Evolutionary conservation across 2,113 vertebrate genomes (phyloP).

Genomic region (Eidolon helvum): DNA sequence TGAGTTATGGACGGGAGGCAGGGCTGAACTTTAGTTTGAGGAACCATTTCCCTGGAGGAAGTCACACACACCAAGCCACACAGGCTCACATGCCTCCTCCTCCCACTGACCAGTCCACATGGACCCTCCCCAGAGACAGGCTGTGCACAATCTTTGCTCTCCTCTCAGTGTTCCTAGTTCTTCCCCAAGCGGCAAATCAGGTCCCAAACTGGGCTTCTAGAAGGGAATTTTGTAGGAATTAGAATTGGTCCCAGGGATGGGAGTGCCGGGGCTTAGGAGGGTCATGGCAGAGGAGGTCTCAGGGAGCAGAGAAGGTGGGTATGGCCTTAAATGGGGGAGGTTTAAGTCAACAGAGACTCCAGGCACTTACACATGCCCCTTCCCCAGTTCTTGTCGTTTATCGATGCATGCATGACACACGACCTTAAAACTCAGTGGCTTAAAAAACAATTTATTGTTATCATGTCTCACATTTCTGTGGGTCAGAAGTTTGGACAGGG

Average conservation of each 20-base stretch:
- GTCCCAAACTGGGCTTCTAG: not conserved
- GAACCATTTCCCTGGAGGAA: not conserved
- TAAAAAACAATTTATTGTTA: not conserved
- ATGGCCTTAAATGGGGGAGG: not conserved
- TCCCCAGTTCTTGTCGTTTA: not conserved
- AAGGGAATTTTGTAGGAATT: not conserved
- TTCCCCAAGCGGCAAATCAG: not conserved
- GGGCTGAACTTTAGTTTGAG: not conserved
- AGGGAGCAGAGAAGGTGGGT: not conserved
- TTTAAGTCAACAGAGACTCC: not conserved
- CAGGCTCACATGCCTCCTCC: too few species aligned
- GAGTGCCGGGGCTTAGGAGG: not conserved
- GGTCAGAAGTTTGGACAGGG: not conserved
- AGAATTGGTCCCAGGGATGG: not conserved
- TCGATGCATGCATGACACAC: too few species aligned
- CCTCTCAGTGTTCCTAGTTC: not conserved
- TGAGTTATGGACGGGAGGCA: not conserved
- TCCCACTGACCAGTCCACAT: not conserved
- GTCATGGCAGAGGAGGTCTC: not conserved
- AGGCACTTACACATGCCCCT: too few species aligned
- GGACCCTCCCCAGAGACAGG: not conserved
- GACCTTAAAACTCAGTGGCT: not conserved
- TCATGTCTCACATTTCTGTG: not conserved
- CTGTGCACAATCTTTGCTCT: not conserved
- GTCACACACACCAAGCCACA: accelerated